Base-by-base conservation (phyloP, 92 coral and sea anemone genomes). In the Micromussa lordhowensis region DNA sequence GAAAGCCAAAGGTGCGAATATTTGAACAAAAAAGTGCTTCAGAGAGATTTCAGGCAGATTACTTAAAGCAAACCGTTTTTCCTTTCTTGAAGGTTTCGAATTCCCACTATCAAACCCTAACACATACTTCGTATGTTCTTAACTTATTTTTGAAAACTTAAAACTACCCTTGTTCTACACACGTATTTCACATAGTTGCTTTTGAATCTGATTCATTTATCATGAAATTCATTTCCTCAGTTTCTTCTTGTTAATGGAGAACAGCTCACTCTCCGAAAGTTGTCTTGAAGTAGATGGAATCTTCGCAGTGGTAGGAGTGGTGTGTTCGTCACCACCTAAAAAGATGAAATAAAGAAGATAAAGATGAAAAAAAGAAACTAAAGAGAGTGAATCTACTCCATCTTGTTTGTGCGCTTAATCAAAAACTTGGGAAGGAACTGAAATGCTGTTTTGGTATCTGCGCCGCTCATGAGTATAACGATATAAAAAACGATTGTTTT, bases 281-380 rank as follows among this genome's bases (percentile, higher is more conserved):
- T 32, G 15, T 35, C 55, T 22, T 26, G 54, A 5, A 4, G 78
- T 68, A 9, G 78, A 14, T 22, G 26, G 11, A 49, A 48, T 17
- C 11, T 29, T 49, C 2, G 36, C 48, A 3, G 77, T 29, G 63
- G 77, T 5, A 2, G 36, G 22, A 28, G 68, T 49, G 10, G 86
- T 70, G 3, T 66, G 86, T 58, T 58, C 30, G 29, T 82, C 86
- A 2, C 86, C 78, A 35, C 86, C 86, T 82, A n/a, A 30, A 16
- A 58, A 59, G n/a, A n/a, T n/a, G n/a, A n/a, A n/a, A n/a, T n/a
- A n/a, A n/a, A n/a, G n/a, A n/a, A n/a, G n/a, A 75, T 24, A 14
- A 82, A 68, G 18, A 29, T 28, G 28, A 19, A 14, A 54, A 49
- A 5, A 38, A 49, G n/a, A n/a, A n/a, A n/a, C n/a, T n/a, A n/a